Evolutionary conservation across 1,140 invertebrate genomes (phyloP).

Genomic region (Zaprionus ghesquierei): DNA sequence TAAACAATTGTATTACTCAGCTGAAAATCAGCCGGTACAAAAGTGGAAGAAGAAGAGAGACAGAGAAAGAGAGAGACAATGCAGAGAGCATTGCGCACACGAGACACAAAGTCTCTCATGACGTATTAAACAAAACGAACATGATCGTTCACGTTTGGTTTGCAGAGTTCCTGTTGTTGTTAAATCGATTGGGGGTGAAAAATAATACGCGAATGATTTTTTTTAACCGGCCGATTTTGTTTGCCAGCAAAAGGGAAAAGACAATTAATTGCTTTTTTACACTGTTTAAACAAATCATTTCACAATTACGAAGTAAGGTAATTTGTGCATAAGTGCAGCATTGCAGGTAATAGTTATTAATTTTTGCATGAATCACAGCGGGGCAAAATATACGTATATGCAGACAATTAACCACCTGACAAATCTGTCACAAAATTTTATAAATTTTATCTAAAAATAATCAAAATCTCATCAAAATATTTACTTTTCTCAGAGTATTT

Average conservation of each 20-base stretch:
- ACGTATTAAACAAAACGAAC: slow-evolving; percentile 37
- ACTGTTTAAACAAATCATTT: background rate
- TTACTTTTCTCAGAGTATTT: background rate
- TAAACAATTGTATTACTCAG: slow-evolving; percentile 1
- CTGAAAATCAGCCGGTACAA: slow-evolving; percentile 28
- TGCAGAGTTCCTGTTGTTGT: background rate
- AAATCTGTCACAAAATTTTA: slow-evolving; percentile 1
- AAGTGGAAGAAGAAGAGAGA: background rate
- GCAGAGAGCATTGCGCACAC: background rate
- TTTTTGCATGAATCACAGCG: background rate
- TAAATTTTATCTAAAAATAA: slow-evolving; percentile 8
- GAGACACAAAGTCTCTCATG: slow-evolving; percentile 19
- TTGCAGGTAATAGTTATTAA: background rate
- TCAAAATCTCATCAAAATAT: slow-evolving; percentile 18
- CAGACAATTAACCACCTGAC: background rate
- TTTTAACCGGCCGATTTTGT: background rate
- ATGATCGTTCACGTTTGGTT: slow-evolving; percentile 42
- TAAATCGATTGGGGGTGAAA: background rate
- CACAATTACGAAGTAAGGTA: background rate
- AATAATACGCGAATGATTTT: background rate
- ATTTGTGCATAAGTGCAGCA: background rate
- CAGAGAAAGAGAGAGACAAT: background rate
- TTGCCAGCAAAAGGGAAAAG: background rate
- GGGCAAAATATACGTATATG: background rate
- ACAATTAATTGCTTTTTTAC: background rate